Conservation (phyloP, 1,140 invertebrate genomes). For the Drosophila setifemur region DNA sequence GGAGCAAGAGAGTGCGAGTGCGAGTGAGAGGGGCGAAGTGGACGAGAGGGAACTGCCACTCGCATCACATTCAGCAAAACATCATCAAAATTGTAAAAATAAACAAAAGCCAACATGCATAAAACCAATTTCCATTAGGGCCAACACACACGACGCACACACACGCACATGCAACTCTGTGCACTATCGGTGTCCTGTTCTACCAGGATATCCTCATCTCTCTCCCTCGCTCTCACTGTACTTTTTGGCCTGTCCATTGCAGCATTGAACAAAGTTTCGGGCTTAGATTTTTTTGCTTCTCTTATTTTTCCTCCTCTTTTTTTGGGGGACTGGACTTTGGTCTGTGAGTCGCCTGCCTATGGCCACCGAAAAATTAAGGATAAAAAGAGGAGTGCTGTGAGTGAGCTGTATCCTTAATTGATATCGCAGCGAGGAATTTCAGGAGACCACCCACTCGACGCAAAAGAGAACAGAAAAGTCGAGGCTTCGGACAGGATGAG, state of each 20-base stretch:
- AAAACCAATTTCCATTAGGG: constrained; percentile 80
- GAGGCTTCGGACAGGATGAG: constrained; percentile 37
- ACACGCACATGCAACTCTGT: constrained; percentile 53
- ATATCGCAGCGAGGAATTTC: constrained; percentile 77
- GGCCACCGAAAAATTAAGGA: constrained; percentile 33
- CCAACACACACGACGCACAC: constrained; percentile 49
- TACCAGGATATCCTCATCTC: background rate
- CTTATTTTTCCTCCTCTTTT: constrained; percentile 14
- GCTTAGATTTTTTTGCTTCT: constrained; percentile 25
- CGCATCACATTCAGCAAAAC: constrained; percentile 79
- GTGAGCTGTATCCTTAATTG: constrained; percentile 74
- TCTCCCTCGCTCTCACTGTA: constrained; percentile 2
- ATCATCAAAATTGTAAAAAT: constrained; percentile 81
- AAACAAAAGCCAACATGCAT: constrained; percentile 80
- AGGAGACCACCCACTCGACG: constrained; percentile 42
- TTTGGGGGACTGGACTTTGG: constrained; percentile 19
- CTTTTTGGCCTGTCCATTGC: constrained; percentile 37
- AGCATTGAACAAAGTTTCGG: constrained; percentile 54
- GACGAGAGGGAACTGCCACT: constrained; percentile 59
- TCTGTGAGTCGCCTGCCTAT: constrained; percentile 45
- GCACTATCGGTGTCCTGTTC: constrained; percentile 22
- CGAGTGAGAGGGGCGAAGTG: constrained; percentile 30
- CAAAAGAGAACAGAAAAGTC: constrained; percentile 29
- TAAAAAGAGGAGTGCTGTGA: constrained; percentile 9
- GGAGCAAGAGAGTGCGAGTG: background rate